phyloP scores from a whole-genome alignment of 2,797 vertebrate genomes.

The Scyliorhinus canicula region DNA sequence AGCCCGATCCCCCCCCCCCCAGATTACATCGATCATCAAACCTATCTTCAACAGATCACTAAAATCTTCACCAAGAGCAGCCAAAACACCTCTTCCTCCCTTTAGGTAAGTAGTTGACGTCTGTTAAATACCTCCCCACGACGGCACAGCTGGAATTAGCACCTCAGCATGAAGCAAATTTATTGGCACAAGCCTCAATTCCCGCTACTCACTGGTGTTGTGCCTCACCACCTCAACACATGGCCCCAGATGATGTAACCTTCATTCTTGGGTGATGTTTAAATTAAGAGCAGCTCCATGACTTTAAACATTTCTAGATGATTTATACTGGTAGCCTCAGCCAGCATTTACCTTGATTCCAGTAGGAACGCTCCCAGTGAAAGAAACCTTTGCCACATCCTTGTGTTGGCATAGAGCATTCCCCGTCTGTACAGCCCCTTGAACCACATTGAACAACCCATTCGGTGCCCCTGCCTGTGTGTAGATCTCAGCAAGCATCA shows the following conservation, averaged over 20 bases:
- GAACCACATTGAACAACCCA: constrained; percentile 90
- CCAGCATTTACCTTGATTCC: constrained; percentile 74
- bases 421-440: constrained; percentile 83
- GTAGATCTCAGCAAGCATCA: constrained; percentile 88
- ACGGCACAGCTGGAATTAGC: neutral
- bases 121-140: neutral
- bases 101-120: neutral
- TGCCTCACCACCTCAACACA: neutral
- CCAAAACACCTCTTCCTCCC: neutral
- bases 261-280: no score
- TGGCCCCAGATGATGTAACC: neutral
- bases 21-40: no score
- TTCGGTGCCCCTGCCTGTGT: constrained; percentile 75
- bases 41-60: no score
- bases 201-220: neutral
- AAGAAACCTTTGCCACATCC: constrained; percentile 86
- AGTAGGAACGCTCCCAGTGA: constrained; percentile 90
- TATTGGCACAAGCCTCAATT: neutral
- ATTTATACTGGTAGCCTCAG: neutral
- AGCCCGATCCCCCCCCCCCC: no score
- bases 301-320: neutral
- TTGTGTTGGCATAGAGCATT: constrained; percentile 80
- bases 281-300: neutral
- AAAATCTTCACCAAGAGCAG: neutral
- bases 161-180: neutral